phyloP scores from a whole-genome alignment of 2,797 vertebrate species.

The Nasua narica region DNA sequence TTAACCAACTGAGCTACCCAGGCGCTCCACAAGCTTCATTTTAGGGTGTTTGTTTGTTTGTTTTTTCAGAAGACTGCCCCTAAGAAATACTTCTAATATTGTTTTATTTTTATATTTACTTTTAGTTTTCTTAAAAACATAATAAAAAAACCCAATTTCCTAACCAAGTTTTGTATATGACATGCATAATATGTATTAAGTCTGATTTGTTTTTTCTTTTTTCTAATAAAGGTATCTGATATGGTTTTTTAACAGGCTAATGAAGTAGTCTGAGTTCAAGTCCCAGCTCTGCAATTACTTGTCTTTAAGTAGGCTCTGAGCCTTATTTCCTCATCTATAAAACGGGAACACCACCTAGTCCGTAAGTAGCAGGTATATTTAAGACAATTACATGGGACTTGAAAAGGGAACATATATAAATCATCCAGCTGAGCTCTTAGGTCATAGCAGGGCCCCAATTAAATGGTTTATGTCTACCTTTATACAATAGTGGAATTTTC shows the following conservation, averaged over 20 bases:
- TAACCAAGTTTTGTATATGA: neutral
- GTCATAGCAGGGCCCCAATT: neutral
- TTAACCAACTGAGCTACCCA: neutral
- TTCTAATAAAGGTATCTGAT: neutral
- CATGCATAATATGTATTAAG: neutral
- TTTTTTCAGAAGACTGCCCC: neutral
- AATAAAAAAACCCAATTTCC: neutral
- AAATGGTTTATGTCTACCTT: neutral
- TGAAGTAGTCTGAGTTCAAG: neutral
- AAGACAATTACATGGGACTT: neutral
- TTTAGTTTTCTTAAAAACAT: conserved; percentile 8
- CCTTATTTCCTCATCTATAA: neutral
- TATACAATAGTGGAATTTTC: neutral
- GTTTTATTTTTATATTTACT: neutral
- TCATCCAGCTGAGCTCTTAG: neutral
- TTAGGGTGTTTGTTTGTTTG: neutral
- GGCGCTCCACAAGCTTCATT: neutral
- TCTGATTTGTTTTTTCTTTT: neutral
- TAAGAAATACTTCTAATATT: neutral
- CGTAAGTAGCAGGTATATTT: neutral
- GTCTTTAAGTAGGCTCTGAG: neutral
- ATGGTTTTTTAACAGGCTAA: neutral
- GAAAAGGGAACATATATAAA: neutral
- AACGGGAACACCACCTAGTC: neutral
- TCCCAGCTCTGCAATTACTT: neutral